Percentiles rank a stretch among this genome's conserved stretches.
phyloP scores from a whole-genome alignment of 2,113 vertebrate genomes.

The Phrynocephalus versicolor region DNA sequence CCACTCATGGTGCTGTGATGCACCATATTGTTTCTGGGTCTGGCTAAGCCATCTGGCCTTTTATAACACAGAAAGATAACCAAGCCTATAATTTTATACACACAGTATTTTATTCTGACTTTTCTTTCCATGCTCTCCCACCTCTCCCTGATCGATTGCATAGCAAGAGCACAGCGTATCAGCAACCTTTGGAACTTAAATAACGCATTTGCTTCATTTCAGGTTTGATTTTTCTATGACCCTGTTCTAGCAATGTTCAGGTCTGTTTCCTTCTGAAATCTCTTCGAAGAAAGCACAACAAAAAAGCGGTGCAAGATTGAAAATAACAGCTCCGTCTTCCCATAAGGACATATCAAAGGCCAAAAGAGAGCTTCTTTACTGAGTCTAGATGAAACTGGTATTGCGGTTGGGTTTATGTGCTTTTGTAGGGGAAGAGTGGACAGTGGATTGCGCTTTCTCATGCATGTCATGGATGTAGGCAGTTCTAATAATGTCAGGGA shows the following conservation, averaged over 20 bases:
- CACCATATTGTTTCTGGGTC: not conserved
- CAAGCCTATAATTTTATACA: not conserved
- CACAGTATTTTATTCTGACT: no score
- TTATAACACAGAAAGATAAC: not conserved
- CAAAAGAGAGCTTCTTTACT: constrained; percentile 17
- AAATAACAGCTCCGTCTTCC: not conserved
- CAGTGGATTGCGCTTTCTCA: constrained; percentile 45
- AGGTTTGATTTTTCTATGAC: not conserved
- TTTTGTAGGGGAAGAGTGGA: constrained; percentile 39
- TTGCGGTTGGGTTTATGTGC: constrained; percentile 19
- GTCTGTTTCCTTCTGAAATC: not conserved
- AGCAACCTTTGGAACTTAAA: not conserved
- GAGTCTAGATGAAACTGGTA: constrained; percentile 26
- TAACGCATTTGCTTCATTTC: not conserved
- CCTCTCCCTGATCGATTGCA: no score
- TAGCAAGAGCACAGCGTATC: not conserved
- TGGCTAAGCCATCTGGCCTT: not conserved
- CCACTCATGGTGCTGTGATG: not conserved
- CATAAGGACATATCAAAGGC: not conserved
- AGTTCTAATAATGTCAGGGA: not conserved
- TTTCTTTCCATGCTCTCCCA: not conserved
- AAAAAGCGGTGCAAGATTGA: not conserved
- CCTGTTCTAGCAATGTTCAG: not conserved
- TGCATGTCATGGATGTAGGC: not conserved
- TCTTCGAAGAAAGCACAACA: not conserved